Base-by-base conservation (phyloP, 2,113 vertebrate genomes). In the Ursus arctos region DNA sequence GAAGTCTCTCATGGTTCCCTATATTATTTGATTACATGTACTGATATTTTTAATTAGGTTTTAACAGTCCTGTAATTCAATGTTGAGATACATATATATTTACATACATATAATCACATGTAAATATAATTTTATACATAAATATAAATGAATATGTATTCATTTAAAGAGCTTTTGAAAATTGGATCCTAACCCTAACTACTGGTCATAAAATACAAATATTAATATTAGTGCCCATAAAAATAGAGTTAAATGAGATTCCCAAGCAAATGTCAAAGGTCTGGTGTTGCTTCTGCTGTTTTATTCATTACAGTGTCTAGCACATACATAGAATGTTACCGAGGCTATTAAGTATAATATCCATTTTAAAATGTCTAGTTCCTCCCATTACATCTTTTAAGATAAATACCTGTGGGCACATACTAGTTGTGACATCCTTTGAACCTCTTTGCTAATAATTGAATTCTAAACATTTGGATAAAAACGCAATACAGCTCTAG, bases 361-460 rank as follows among this genome's bases (percentile, higher is more conserved):
- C 16, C 28, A 16, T 90, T 57, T 72, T 59, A 53, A 80, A 72
- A 6, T n/a, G 47, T 72, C 47, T 57, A 47, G 3, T 90, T 63
- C 33, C 21, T 67, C 47, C 31, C 7, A 9, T 59, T 65, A 57
- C 74, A 15, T 33, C 43, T 72, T 91, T 83, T 61, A 28, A 94
- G 13, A 61, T 61, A 91, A 87, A 36, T 43, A 83, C 71, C 5
- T 40, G 21, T 63, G 18, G 51, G 0, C 19, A 67, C 15, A 53
- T 16, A 72, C 15, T 91, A 63, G 69, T 47, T 47, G 33, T 91
- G 59, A 96, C 26, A 91, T 53, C 15, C 61, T 65, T 97, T 94
- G 59, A 79, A 84, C 28, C 51, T 83, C n/a, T 81, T 86, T 69
- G 43, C 49, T 61, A 59, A 19, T 65, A 65, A 97, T 19, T 61